phyloP scores from a whole-genome alignment of 2,797 vertebrate genomes.

The Gymnodraco acuticeps region DNA sequence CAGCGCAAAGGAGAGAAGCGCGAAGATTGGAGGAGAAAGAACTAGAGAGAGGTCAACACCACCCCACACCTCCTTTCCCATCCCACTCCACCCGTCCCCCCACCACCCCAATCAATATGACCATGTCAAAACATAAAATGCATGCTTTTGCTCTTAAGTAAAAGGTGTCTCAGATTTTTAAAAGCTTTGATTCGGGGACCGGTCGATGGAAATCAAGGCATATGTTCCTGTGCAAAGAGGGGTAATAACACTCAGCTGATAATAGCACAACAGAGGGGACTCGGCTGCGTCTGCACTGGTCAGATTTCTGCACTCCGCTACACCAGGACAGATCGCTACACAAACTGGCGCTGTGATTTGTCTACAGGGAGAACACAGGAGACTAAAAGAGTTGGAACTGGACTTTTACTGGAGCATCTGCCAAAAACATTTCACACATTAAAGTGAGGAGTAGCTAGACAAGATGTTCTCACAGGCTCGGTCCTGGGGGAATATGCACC shows the following conservation, averaged over 20 bases:
- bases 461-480: conserved; percentile 62
- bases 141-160: conserved; percentile 99
- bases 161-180: conserved; percentile 99
- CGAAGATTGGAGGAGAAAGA: conserved; percentile 68
- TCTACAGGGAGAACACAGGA: conserved; percentile 52
- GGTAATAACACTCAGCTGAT: conserved; percentile 92
- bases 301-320: conserved; percentile 78
- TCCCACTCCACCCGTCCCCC: conserved; percentile 66
- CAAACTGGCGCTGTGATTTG: conserved; percentile 67
- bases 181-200: conserved; percentile 96
- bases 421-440: conserved; percentile 82
- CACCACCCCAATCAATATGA: conserved; percentile 91
- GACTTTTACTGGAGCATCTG: conserved; percentile 71
- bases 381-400: conserved; percentile 54
- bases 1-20: conserved; percentile 75
- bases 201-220: conserved; percentile 94
- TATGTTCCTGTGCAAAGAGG: conserved; percentile 91
- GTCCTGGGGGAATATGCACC: conserved; percentile 50
- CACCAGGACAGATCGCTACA: conserved; percentile 68
- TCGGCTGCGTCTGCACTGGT: conserved; percentile 68
- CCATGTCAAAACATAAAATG: conserved; percentile 99
- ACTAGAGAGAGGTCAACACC: conserved; percentile 72
- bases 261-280: conserved; percentile 87
- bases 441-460: conserved; percentile 78
- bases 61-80: conserved; percentile 55